These are phyloP conservation scores for Microctonus aethiopoides DNA, from an alignment of 2,888 invertebrate species.

Conservation along the genomic window DNA sequence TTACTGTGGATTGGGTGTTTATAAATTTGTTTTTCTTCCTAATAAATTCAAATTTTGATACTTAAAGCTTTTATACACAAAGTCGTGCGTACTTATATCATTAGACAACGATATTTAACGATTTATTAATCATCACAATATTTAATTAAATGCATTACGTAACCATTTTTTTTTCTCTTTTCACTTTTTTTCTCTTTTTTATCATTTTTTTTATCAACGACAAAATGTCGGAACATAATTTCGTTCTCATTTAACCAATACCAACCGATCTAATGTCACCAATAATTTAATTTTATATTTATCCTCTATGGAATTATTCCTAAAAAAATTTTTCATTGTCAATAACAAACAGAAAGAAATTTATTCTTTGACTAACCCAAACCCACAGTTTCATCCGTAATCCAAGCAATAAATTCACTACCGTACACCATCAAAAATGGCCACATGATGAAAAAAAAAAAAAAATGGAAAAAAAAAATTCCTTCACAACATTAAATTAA, in stretches of 20 bases:
- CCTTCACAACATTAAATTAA: background rate
- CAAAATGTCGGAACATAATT: background rate
- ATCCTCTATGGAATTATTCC: background rate
- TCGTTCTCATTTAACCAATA: background rate
- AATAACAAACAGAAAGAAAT: background rate
- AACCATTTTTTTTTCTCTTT: slow-evolving; percentile 25
- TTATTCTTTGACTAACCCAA: background rate
- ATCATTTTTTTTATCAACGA: background rate
- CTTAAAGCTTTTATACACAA: background rate
- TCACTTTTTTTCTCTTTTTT: background rate
- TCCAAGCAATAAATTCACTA: background rate
- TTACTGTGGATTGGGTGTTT: slow-evolving; percentile 51
- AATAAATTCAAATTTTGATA: slow-evolving; percentile 1
- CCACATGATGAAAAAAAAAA: too few relatives aligned
- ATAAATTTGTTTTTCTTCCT: background rate
- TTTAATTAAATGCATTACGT: slow-evolving; percentile 57
- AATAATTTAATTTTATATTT: background rate
- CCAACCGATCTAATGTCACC: background rate
- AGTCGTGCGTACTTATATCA: background rate
- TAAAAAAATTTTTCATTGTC: background rate
- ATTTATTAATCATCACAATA: slow-evolving; percentile 57
- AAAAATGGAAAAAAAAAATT: background rate
- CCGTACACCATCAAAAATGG: too few relatives aligned
- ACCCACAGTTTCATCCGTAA: background rate
- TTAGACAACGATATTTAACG: background rate